A percentile compares a stretch with the other conserved stretches of the same genome.
phyloP scores from a whole-genome alignment of 53 echinoderm and acorn worm species.

The Holothuria scabra region DNA sequence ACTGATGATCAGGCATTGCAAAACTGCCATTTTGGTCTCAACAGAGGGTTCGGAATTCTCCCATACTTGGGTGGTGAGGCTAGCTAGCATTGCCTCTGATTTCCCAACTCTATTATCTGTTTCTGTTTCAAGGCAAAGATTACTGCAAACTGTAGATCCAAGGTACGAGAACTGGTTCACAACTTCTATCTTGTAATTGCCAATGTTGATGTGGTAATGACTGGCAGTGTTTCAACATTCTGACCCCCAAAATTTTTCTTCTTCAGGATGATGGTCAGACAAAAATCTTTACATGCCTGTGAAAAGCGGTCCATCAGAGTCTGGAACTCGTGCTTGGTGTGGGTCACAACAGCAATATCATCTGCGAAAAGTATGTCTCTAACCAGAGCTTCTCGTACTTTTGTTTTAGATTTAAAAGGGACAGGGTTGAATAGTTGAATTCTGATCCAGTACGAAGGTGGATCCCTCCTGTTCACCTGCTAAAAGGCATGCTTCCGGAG shows the following conservation, averaged over 20 bases:
- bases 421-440: slow-evolving; percentile 58
- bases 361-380: slow-evolving; percentile 67
- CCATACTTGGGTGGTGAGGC: too few species aligned
- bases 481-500: slow-evolving; percentile 53
- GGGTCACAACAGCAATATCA: slow-evolving; percentile 47
- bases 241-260: slow-evolving; percentile 52
- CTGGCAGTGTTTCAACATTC: slow-evolving; percentile 2
- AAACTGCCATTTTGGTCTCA: slow-evolving; percentile 46
- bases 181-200: slow-evolving; percentile 30
- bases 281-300: slow-evolving; percentile 55
- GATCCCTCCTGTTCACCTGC: slow-evolving; percentile 34
- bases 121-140: too few species aligned
- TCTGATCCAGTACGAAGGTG: slow-evolving; percentile 58
- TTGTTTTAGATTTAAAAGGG: slow-evolving; percentile 51
- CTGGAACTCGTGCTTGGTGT: slow-evolving; percentile 44
- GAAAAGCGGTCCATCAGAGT: slow-evolving; percentile 50
- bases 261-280: slow-evolving; percentile 60
- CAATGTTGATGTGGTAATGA: slow-evolving; percentile 56
- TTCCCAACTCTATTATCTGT: too few species aligned
- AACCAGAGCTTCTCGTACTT: slow-evolving; percentile 26
- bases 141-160: neutral
- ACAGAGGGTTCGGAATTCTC: too few species aligned
- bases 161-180: slow-evolving; percentile 36
- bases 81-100: too few species aligned
- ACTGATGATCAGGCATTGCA: slow-evolving; percentile 45